Evolutionary conservation across 2,797 vertebrate genomes (phyloP), one percentile per base, ranked within the genome.

Genomic region (Pseudomugil gertrudae): DNA sequence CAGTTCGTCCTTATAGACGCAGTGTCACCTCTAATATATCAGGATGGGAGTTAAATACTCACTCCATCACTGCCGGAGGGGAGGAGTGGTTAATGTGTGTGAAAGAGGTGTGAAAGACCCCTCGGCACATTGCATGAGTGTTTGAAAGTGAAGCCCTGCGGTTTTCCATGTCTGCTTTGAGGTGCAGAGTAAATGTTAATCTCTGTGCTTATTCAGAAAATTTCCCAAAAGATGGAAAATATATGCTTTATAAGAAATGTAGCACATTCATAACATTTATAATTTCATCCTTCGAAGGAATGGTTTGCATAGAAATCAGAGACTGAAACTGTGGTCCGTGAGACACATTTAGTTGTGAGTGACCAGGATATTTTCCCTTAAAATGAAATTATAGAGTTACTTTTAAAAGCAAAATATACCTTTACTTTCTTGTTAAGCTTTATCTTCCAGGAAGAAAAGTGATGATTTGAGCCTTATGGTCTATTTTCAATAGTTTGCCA

Each of bases 21-120:
- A 47, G 57, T 30, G 76, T 70, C 69, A 57, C 19, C 76, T 9
- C 47, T 29, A 76, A 74, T 51, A 73, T 69, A 54, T 64, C 62
- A 60, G 36, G 63, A 73, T 57, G 69, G 51, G 66, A 61, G 58
- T 64, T 79, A 75, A 81, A 59, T 1, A 76, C 66, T 68, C 71
- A 17, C 76, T 79, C 77, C 62, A 74, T 85, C 83, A 66, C 81
- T 57, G 74, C 69, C 73, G 0, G 24, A 10, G 74, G 67, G 40
- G 13, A 38, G 30, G 29, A 53, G 72, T 40, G 59, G 24, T 26
- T 66, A 59, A 66, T 53, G 63, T 63, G 0, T 57, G 72, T 72
- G 51, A 57, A 61, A 38, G 43, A 43, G 32, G 26, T 47, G 45
- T 57, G 72, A 66, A 53, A 61, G 29, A 24, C 38, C 24, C 15